Conservation (phyloP, 1,140 invertebrate species). For the Bombus waltoni region DNA sequence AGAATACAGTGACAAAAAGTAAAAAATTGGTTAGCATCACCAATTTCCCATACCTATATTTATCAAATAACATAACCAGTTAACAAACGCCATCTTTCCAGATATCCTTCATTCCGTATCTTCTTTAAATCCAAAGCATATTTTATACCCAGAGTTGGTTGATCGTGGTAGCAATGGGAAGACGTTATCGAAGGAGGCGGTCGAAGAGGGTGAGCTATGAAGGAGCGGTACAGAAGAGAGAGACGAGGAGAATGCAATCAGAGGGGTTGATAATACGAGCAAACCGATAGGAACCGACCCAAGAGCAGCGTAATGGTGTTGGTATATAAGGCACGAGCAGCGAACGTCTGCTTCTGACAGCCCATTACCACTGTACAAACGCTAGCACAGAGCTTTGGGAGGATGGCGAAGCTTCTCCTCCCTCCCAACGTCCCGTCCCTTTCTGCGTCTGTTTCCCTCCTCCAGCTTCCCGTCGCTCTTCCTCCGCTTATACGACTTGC, state of each 20-base stretch:
- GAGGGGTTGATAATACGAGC: constrained; percentile 56
- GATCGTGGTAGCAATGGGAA: not conserved
- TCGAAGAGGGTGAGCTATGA: not conserved
- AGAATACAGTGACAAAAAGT: too few species aligned
- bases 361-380: constrained; percentile 82
- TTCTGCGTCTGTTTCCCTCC: constrained; percentile 32
- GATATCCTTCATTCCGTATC: not conserved
- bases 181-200: constrained; percentile 43
- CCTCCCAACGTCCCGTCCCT: constrained; percentile 6
- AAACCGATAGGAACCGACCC: constrained; percentile 68
- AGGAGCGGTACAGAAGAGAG: constrained; percentile 19
- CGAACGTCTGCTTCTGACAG: constrained; percentile 79
- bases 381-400: constrained; percentile 64
- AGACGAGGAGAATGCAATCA: constrained; percentile 43
- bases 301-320: constrained; percentile 72
- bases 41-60: not conserved
- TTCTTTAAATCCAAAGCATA: not conserved
- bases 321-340: constrained; percentile 76
- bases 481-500: constrained; percentile 12
- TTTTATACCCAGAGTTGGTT: not conserved
- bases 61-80: not conserved
- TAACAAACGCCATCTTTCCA: not conserved
- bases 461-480: not conserved
- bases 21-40: too few species aligned
- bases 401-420: constrained; percentile 60